Percentiles rank a stretch among this genome's conserved stretches.
Evolutionary conservation across 2,888 invertebrate genomes (phyloP).

Genomic region (Gastrophysa polygoni): DNA sequence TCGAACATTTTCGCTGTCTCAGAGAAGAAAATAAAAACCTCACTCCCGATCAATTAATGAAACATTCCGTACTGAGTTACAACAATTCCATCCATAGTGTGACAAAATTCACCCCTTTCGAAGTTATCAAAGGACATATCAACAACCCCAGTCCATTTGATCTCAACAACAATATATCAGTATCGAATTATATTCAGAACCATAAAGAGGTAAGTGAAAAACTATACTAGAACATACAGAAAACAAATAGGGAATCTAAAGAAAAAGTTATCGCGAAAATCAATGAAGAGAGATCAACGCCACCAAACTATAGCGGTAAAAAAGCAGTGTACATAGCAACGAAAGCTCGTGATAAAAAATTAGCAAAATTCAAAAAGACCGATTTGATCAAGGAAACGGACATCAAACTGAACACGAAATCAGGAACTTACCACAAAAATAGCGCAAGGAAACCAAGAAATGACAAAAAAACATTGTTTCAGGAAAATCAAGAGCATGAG

Average conservation of each 20-base stretch:
- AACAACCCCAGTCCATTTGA: neutral
- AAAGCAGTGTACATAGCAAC: neutral
- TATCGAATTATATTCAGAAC: neutral
- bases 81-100: conserved; percentile 10
- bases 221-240: conserved; percentile 3
- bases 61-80: conserved; percentile 2
- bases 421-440: conserved; percentile 2
- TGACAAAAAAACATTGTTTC: neutral
- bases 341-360: neutral
- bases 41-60: conserved; percentile 3
- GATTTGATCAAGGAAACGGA: neutral
- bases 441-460: neutral
- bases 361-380: neutral
- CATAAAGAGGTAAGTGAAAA: neutral
- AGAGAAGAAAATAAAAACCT: conserved; percentile 6
- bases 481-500: conserved; percentile 1
- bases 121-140: neutral
- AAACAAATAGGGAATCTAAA: neutral
- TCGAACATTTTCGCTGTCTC: conserved; percentile 4
- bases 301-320: neutral
- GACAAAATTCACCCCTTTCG: conserved; percentile 2
- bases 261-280: neutral
- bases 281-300: neutral
- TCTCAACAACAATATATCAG: neutral
- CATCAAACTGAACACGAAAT: neutral